Evolutionary conservation across 2,888 invertebrate genomes (phyloP).

Genomic region (Trissolcus brochymenae): DNA sequence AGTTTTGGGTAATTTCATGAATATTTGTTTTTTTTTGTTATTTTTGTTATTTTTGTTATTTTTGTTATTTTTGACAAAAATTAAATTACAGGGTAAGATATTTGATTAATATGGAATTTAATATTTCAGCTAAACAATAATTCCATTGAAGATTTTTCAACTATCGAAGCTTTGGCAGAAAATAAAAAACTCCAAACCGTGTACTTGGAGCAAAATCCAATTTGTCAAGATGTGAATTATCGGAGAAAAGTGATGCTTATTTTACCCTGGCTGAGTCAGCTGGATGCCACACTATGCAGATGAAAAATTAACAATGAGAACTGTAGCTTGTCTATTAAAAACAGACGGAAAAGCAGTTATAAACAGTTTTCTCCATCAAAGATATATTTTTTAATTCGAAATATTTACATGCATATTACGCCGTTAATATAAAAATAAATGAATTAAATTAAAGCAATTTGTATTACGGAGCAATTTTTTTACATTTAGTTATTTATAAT

Average conservation of each 20-base stretch:
- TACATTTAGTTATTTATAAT: too few species aligned
- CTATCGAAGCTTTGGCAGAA: slow-evolving; percentile 84
- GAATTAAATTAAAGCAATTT: too few species aligned
- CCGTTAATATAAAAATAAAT: too few species aligned
- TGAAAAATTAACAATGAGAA: slow-evolving; percentile 70
- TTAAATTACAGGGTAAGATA: too few species aligned
- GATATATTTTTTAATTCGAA: too few species aligned
- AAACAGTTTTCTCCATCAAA: too few species aligned
- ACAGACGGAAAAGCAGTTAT: too few species aligned
- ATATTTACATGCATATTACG: slow-evolving; percentile 20
- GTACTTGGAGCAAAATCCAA: slow-evolving; percentile 95
- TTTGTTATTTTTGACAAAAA: too few species aligned
- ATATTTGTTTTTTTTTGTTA: background rate
- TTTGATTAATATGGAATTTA: background rate
- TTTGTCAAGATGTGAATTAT: slow-evolving; percentile 90
- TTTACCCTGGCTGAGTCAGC: slow-evolving; percentile 91
- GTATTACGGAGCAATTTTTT: too few species aligned
- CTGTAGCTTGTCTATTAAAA: too few species aligned
- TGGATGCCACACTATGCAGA: slow-evolving; percentile 96
- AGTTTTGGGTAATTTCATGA: slow-evolving; percentile 88
- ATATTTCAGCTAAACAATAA: slow-evolving; percentile 91
- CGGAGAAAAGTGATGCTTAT: slow-evolving; percentile 92
- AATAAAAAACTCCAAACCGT: slow-evolving; percentile 87
- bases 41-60: too few species aligned
- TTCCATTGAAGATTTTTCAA: slow-evolving; percentile 89